phyloP scores from a whole-genome alignment of 2,113 vertebrate species.

The Columbina picui region DNA sequence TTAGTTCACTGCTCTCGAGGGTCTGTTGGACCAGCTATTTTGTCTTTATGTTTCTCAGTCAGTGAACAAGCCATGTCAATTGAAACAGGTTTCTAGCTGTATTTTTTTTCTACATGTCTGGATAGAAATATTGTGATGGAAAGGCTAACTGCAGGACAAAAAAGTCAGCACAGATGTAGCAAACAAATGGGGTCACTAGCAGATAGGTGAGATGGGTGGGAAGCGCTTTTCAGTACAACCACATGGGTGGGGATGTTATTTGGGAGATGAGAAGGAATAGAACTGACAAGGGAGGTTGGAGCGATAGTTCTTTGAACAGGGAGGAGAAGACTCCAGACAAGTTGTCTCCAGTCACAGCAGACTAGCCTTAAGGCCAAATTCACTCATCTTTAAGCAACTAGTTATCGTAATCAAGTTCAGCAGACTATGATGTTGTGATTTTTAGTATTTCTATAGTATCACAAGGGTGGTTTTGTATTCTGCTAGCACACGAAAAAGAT shows the following conservation, averaged over 20 bases:
- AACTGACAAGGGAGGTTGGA: slow-evolving; percentile 14
- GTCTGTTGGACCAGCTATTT: not conserved
- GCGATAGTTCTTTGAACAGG: slow-evolving; percentile 28
- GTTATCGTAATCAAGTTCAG: slow-evolving; percentile 33
- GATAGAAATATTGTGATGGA: not conserved
- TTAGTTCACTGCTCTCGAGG: not conserved
- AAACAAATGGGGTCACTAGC: not conserved
- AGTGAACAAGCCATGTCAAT: not conserved
- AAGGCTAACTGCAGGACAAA: not conserved
- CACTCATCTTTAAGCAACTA: slow-evolving; percentile 30
- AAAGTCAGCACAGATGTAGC: not conserved
- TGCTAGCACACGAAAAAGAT: not conserved
- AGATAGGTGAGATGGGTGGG: not conserved
- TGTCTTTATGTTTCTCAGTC: not conserved
- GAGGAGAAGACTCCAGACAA: slow-evolving; percentile 60
- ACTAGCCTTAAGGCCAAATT: slow-evolving; percentile 64
- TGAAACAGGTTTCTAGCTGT: not conserved
- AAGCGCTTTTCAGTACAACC: not conserved
- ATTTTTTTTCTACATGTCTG: not conserved
- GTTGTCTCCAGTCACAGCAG: slow-evolving; percentile 58
- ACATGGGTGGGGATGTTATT: slow-evolving; percentile 9
- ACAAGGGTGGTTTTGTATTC: not conserved
- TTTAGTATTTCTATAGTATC: not conserved
- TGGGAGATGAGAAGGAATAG: not conserved
- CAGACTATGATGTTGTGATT: not conserved